Conservation (phyloP, 2,113 vertebrate species). For the Xenotilapia flavipinnis region DNA sequence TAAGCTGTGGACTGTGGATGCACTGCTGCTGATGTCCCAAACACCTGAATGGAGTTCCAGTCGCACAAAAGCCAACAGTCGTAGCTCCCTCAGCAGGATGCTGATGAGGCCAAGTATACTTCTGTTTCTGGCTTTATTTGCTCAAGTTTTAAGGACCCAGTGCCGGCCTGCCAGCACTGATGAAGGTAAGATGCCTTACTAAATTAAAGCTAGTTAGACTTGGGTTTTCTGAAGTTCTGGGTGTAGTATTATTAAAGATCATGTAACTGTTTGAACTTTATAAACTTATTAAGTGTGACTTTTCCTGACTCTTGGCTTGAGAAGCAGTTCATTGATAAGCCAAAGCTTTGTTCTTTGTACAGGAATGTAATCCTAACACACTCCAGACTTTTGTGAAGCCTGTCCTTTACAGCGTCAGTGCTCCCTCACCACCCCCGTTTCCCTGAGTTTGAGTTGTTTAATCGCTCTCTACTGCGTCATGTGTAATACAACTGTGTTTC, state of each 20-base stretch:
- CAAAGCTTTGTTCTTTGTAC: slow-evolving; percentile 46
- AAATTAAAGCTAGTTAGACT: not conserved
- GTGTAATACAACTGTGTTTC: not conserved
- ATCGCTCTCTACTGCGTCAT: not conserved
- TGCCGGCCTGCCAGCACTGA: slow-evolving; percentile 56
- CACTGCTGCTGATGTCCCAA: slow-evolving; percentile 59
- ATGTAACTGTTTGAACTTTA: not conserved
- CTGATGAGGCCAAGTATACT: slow-evolving; percentile 62
- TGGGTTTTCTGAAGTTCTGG: not conserved
- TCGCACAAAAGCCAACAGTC: slow-evolving; percentile 42
- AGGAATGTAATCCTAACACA: slow-evolving; percentile 50
- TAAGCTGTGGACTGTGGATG: slow-evolving; percentile 33
- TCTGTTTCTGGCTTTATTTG: slow-evolving; percentile 63
- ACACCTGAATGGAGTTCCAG: slow-evolving; percentile 66
- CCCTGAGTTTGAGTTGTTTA: slow-evolving; percentile 29
- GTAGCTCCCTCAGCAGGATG: slow-evolving; percentile 69
- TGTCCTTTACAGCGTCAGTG: slow-evolving; percentile 24
- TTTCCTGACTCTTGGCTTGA: slow-evolving; percentile 24
- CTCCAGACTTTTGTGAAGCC: slow-evolving; percentile 36
- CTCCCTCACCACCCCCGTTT: slow-evolving; percentile 6
- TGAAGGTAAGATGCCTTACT: slow-evolving; percentile 59
- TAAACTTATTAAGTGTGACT: not conserved
- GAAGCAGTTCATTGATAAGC: slow-evolving; percentile 36
- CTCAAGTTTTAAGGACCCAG: slow-evolving; percentile 51
- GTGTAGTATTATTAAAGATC: not conserved